Evolutionary conservation across 2,797 vertebrate species (phyloP).

Genomic region (Sphenopsis melanotis): DNA sequence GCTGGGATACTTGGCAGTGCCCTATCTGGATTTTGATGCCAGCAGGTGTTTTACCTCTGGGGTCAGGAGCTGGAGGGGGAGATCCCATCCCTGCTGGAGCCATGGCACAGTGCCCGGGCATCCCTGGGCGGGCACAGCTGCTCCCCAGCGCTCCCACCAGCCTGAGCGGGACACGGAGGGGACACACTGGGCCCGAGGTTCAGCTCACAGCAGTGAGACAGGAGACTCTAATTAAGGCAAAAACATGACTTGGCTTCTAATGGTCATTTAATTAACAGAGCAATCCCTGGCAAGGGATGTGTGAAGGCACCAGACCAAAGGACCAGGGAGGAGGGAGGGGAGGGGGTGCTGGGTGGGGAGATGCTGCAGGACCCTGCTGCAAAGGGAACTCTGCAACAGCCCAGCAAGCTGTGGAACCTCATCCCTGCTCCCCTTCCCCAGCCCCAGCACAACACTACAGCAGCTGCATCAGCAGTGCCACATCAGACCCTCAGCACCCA

Average conservation of each 20-base stretch:
- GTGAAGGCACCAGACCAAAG: neutral
- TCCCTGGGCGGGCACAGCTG: rapidly evolving
- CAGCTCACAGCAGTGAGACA: neutral
- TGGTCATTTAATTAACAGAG: slow-evolving; percentile 36
- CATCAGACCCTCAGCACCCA: neutral
- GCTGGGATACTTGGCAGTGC: neutral
- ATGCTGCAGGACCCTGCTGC: neutral
- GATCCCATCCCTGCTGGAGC: neutral
- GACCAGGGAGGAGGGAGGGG: neutral
- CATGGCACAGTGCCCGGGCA: rapidly evolving
- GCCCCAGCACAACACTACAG: rapidly evolving
- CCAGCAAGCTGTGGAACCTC: neutral
- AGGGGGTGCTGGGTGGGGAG: neutral
- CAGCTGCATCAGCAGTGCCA: rapidly evolving
- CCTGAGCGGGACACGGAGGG: rapidly evolving
- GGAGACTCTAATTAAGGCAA: slow-evolving; percentile 11
- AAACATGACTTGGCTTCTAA: slow-evolving; percentile 3
- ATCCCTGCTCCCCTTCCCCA: neutral
- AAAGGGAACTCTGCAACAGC: neutral
- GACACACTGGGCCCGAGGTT: rapidly evolving
- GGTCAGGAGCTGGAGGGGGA: neutral
- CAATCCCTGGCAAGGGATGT: neutral
- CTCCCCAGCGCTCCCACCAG: rapidly evolving
- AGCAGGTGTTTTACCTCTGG: neutral
- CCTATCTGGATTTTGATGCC: neutral